phyloP scores from a whole-genome alignment of 1,140 invertebrate species.

The Tribolium castaneum region DNA sequence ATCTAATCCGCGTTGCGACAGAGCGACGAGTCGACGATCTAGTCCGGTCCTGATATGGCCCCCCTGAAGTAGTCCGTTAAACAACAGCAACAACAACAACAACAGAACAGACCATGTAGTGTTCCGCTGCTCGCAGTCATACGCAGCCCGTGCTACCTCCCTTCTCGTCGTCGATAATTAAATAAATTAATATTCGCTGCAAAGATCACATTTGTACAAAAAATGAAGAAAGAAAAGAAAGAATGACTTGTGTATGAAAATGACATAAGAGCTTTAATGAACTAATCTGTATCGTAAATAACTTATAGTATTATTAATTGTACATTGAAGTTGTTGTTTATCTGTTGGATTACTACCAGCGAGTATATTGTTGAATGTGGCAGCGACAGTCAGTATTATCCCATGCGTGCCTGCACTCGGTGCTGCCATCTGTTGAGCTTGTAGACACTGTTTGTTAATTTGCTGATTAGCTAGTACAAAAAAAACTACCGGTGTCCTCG shows the following conservation, averaged over 20 bases:
- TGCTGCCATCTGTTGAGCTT: conserved; percentile 60
- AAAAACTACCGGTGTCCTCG: conserved; percentile 50
- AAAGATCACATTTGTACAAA: conserved; percentile 39
- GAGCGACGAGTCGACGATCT: conserved; percentile 77
- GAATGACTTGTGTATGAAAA: conserved; percentile 39
- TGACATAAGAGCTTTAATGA: conserved; percentile 57
- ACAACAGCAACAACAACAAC: no score
- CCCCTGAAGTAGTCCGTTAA: neutral
- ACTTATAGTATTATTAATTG: conserved; percentile 60
- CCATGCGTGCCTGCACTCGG: conserved; percentile 61
- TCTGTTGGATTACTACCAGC: conserved; percentile 57
- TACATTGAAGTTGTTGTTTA: conserved; percentile 61
- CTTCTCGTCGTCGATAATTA: conserved; percentile 49
- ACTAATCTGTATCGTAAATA: conserved; percentile 48
- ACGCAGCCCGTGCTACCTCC: conserved; percentile 60
- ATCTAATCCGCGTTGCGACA: conserved; percentile 86
- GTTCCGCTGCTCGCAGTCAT: conserved; percentile 57
- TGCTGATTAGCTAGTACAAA: conserved; percentile 55
- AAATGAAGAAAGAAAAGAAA: neutral
- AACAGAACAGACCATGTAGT: conserved; percentile 57
- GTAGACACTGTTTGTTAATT: conserved; percentile 53
- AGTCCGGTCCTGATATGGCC: conserved; percentile 60
- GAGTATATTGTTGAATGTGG: conserved; percentile 59
- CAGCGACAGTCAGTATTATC: conserved; percentile 63
- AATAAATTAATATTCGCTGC: conserved; percentile 33